Percentiles rank a stretch among this genome's conserved stretches.
phyloP scores from a whole-genome alignment of 2,888 invertebrate species.

The Perdita meconis region DNA sequence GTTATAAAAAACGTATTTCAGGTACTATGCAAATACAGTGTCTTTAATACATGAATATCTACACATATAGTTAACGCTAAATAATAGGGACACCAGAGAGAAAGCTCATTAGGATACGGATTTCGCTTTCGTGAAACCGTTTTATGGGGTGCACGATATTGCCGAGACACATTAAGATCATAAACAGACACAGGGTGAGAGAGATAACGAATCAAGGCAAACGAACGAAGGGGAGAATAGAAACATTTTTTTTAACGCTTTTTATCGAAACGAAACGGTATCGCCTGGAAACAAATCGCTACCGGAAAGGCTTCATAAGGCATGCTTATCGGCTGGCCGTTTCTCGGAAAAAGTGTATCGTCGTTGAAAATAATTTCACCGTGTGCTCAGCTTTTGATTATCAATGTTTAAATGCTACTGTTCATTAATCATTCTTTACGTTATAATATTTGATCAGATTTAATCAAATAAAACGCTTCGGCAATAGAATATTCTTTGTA shows the following conservation, averaged over 20 bases:
- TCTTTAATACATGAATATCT: too few species aligned
- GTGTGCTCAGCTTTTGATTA: conserved; percentile 13
- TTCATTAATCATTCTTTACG: conserved; percentile 42
- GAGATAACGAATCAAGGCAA: conserved; percentile 59
- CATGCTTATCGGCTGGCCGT: conserved; percentile 56
- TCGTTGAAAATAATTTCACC: conserved; percentile 8
- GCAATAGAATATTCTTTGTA: not conserved
- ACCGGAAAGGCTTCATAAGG: conserved; percentile 70
- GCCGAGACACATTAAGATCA: conserved; percentile 34
- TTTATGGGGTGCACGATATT: conserved; percentile 11
- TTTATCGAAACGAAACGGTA: conserved; percentile 63
- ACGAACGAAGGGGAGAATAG: conserved; percentile 28
- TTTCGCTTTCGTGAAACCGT: not conserved
- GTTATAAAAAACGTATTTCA: too few species aligned
- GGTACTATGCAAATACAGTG: too few species aligned
- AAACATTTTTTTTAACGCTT: conserved; percentile 64
- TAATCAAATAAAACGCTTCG: not conserved
- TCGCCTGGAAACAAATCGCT: conserved; percentile 63
- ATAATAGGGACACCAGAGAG: too few species aligned
- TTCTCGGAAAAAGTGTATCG: conserved; percentile 55
- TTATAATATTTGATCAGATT: not conserved
- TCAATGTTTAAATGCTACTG: conserved; percentile 19
- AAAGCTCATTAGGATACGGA: not conserved
- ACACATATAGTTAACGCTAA: too few species aligned
- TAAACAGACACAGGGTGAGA: conserved; percentile 23